Base-by-base conservation (phyloP, 2,113 vertebrate species). In the Panthera leo region DNA sequence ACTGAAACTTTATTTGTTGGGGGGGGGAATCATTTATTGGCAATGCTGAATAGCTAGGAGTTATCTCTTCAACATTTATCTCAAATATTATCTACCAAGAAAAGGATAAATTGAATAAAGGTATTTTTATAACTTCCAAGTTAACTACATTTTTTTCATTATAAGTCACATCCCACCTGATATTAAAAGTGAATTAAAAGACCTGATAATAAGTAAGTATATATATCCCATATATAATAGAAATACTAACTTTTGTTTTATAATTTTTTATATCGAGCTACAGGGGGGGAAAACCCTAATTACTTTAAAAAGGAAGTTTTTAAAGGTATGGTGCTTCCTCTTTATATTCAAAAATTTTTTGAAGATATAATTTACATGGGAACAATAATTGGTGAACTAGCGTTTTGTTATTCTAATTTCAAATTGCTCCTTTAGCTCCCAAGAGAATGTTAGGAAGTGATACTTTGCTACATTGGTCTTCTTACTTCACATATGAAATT, bases 331-430 rank as follows among this genome's bases (percentile, higher is more conserved):
- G n/a, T 70, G 9, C 34, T 51, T 84, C 71, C 42, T 11, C 27
- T 89, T 93, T 88, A 80, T 68, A 87, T 7, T 29, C 36, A 83
- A 73, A 39, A 51, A 39, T 61, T 84, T 86, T 82, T 70, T 29
- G 21, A 61, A 61, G 58, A 61, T 61, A 89, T 9, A 92, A 71
- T 90, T 89, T 91, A 51, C 80, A 51, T 87, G 27, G 48, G n/a
- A 6, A 86, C 18, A 92, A 58, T 70, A 88, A 63, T 51, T 63
- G 18, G 42, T 70, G 34, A 92, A 88, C 15, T 71, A 70, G n/a
- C 67, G n/a, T 86, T 95, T 94, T 97, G 48, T 89, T 80, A 97
- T 96, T 78, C 45, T 95, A 93, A 95, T 85, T 95, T 96, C 25
- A 71, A 87, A 82, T 42, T 87, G 13, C 12, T 93, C 55, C 94